Evolutionary conservation across 2,888 invertebrate species (phyloP).

Genomic region (Scaptomyza parva): DNA sequence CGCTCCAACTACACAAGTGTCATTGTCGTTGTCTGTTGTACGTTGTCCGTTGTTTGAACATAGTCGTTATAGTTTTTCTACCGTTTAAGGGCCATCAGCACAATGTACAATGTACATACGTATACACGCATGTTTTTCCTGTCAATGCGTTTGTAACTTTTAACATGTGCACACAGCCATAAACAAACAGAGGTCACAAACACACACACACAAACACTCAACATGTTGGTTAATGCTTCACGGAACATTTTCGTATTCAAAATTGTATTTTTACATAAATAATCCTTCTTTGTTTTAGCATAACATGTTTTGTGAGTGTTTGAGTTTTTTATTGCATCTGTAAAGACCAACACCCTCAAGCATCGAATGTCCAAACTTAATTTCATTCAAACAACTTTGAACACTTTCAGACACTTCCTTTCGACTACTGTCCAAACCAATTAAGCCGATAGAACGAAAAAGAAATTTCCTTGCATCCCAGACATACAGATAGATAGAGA

Average conservation of each 20-base stretch:
- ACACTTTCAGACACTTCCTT: background rate
- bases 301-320: background rate
- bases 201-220: background rate
- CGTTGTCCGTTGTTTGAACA: too few species aligned
- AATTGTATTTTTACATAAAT: background rate
- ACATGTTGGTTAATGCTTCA: background rate
- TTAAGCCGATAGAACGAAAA: slow-evolving; percentile 3
- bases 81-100: slow-evolving; percentile 38
- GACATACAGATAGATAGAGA: too few species aligned
- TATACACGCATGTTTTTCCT: slow-evolving; percentile 46
- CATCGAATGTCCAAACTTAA: background rate
- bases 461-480: slow-evolving; percentile 15
- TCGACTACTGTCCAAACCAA: slow-evolving; percentile 18
- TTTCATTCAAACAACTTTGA: background rate
- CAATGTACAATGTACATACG: background rate
- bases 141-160: slow-evolving; percentile 50
- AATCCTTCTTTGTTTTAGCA: background rate
- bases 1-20: background rate
- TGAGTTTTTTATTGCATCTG: background rate
- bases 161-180: background rate
- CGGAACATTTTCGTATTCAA: background rate
- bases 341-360: background rate
- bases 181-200: background rate
- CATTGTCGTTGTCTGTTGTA: slow-evolving; percentile 7
- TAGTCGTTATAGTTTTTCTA: slow-evolving; percentile 34